Evolutionary conservation across 64 coral and sea anemone genomes (phyloP).

Genomic region (Hydrozoanthus tunicans): DNA sequence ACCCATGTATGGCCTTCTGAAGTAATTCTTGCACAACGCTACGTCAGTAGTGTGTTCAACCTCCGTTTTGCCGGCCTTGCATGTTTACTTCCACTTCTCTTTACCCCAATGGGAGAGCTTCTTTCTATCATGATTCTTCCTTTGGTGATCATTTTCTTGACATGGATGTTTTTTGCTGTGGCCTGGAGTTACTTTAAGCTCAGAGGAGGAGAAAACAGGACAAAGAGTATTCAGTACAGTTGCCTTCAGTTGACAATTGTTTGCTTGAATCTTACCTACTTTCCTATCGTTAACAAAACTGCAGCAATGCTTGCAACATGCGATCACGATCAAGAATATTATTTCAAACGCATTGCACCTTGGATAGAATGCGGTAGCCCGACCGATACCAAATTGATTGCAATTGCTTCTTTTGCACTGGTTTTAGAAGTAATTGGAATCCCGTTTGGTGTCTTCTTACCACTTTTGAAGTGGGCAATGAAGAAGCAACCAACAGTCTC

Average conservation of each 20-base stretch:
- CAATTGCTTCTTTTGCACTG: conserved; percentile 49
- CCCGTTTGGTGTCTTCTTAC: conserved; percentile 32
- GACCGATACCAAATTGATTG: conserved; percentile 4
- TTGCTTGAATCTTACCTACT: conserved; percentile 60
- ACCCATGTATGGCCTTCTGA: conserved; percentile 54
- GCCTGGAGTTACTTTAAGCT: conserved; percentile 58
- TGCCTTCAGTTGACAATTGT: conserved; percentile 56
- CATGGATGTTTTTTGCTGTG: conserved; percentile 8
- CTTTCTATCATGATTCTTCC: conserved; percentile 65
- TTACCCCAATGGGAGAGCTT: conserved; percentile 66
- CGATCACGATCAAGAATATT: conserved; percentile 14
- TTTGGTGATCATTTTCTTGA: conserved; percentile 13
- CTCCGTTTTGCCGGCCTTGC: conserved; percentile 66
- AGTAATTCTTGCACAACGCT: conserved; percentile 54
- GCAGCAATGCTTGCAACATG: conserved; percentile 60
- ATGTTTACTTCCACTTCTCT: conserved; percentile 59
- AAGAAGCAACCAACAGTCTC: conserved; percentile 11
- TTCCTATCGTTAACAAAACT: conserved; percentile 56
- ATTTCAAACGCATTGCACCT: conserved; percentile 63
- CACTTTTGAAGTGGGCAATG: conserved; percentile 8
- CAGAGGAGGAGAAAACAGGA: neutral
- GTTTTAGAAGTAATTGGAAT: conserved; percentile 64
- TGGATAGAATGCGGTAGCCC: conserved; percentile 68
- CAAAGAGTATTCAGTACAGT: conserved; percentile 47
- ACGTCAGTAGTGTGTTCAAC: conserved; percentile 76